These are phyloP conservation scores for Strigamia transsilvanica DNA, from an alignment of 2,888 invertebrate species.

Conservation along the genomic window DNA sequence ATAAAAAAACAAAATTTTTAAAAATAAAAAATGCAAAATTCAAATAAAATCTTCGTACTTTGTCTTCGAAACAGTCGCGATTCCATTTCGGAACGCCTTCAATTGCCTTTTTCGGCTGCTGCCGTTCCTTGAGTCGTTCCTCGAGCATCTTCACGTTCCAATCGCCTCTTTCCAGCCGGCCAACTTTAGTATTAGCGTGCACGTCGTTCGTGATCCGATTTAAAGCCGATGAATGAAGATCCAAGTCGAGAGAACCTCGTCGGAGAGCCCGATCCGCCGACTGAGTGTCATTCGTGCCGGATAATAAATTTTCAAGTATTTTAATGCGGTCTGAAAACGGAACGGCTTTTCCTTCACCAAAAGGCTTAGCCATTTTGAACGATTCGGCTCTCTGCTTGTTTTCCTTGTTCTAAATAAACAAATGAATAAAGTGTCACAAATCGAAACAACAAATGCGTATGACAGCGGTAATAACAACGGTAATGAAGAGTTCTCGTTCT, in stretches of 20 bases:
- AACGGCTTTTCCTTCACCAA: slow-evolving; percentile 18
- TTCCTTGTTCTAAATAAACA: slow-evolving; percentile 31
- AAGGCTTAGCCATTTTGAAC: background rate
- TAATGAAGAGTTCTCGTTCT: slow-evolving; percentile 56
- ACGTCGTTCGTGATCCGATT: slow-evolving; percentile 68
- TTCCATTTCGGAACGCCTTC: slow-evolving; percentile 91
- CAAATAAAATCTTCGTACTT: slow-evolving; percentile 59
- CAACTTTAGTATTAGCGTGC: slow-evolving; percentile 66
- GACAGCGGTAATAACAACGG: slow-evolving; percentile 41
- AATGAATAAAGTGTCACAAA: background rate
- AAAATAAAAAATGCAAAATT: background rate
- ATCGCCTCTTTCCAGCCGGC: slow-evolving; percentile 80
- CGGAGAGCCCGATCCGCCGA: slow-evolving; percentile 58
- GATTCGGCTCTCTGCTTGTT: slow-evolving; percentile 3
- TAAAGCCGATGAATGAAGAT: background rate
- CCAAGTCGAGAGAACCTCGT: slow-evolving; percentile 73
- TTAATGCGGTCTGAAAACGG: slow-evolving; percentile 52
- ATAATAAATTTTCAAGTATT: slow-evolving; percentile 52
- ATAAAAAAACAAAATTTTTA: background rate
- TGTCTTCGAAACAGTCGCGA: slow-evolving; percentile 74
- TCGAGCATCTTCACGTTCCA: slow-evolving; percentile 93
- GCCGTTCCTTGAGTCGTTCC: slow-evolving; percentile 83
- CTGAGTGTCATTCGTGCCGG: slow-evolving; percentile 50
- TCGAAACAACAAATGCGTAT: too few relatives aligned
- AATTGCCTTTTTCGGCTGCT: slow-evolving; percentile 66